Evolutionary conservation across 2,888 invertebrate genomes (phyloP).

Genomic region (Drosophila stalkeri): DNA sequence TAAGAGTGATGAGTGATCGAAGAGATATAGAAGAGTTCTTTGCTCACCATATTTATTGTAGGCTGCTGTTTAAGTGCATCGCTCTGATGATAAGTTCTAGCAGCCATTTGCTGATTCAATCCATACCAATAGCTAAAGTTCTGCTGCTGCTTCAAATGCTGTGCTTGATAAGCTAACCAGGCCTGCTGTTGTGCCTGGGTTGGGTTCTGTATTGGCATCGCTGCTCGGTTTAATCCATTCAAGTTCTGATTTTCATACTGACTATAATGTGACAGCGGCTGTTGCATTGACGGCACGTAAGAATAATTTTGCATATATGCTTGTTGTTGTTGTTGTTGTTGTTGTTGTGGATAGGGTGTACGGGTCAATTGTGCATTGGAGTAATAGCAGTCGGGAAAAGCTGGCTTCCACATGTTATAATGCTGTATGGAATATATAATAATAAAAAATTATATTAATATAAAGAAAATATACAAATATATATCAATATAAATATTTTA

Average conservation of each 20-base stretch:
- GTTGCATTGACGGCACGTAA: constrained; percentile 17
- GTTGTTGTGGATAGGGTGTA: background rate
- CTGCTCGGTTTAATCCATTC: background rate
- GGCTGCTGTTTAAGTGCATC: background rate
- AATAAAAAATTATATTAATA: background rate
- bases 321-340: constrained; percentile 1
- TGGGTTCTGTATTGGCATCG: background rate
- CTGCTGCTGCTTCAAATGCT: background rate
- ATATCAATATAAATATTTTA: background rate
- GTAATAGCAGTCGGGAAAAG: constrained; percentile 5
- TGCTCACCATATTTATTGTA: background rate
- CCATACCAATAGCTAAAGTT: constrained; percentile 23
- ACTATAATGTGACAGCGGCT: constrained; percentile 7
- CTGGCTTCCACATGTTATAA: constrained; percentile 4
- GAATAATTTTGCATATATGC: background rate
- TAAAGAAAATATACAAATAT: no score
- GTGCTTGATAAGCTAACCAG: constrained; percentile 9
- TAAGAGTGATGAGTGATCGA: background rate
- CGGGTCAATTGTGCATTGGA: background rate
- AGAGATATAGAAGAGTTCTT: background rate
- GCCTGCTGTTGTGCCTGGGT: constrained; percentile 6
- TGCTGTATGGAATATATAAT: background rate
- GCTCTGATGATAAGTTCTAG: background rate
- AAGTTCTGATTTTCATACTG: background rate
- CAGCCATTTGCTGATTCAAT: constrained; percentile 6